Percentiles rank a stretch among this genome's conserved stretches.
phyloP scores from a whole-genome alignment of 1,140 invertebrate species.

The Oncopodura yosiiana region DNA sequence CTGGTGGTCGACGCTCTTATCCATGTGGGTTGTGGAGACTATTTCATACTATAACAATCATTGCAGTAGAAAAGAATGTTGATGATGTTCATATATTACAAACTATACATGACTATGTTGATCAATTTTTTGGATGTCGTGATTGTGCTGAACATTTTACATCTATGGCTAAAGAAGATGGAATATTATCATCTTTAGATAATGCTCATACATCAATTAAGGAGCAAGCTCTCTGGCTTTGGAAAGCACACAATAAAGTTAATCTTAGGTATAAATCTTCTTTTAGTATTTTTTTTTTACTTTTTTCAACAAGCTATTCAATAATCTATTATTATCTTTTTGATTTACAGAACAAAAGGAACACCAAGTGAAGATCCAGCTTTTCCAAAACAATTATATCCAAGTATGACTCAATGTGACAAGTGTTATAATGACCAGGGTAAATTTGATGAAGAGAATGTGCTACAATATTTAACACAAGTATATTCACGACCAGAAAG shows the following conservation, averaged over 20 bases:
- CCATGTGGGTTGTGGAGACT: constrained; percentile 91
- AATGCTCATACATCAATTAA: constrained; percentile 56
- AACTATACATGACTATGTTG: constrained; percentile 79
- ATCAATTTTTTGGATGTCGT: constrained; percentile 86
- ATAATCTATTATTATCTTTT: background rate
- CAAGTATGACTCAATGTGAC: constrained; percentile 56
- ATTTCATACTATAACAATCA: constrained; percentile 86
- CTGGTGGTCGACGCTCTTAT: constrained; percentile 64
- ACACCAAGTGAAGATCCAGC: constrained; percentile 82
- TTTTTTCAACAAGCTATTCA: background rate
- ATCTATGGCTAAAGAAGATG: constrained; percentile 58
- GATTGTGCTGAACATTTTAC: constrained; percentile 84
- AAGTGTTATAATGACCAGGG: constrained; percentile 50
- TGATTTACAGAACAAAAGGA: constrained; percentile 54
- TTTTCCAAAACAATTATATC: constrained; percentile 86
- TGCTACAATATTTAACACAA: constrained; percentile 61
- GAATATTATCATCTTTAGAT: too few species aligned
- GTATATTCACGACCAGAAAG: constrained; percentile 50
- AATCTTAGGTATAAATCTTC: constrained; percentile 46
- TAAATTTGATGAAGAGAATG: constrained; percentile 58
- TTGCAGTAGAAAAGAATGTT: constrained; percentile 51
- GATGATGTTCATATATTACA: constrained; percentile 51
- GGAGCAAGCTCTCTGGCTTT: constrained; percentile 82
- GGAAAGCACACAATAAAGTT: constrained; percentile 87
- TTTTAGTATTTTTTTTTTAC: background rate